Base-by-base conservation (phyloP, 2,888 invertebrate species). In the Caenorhabditis panamensis region DNA sequence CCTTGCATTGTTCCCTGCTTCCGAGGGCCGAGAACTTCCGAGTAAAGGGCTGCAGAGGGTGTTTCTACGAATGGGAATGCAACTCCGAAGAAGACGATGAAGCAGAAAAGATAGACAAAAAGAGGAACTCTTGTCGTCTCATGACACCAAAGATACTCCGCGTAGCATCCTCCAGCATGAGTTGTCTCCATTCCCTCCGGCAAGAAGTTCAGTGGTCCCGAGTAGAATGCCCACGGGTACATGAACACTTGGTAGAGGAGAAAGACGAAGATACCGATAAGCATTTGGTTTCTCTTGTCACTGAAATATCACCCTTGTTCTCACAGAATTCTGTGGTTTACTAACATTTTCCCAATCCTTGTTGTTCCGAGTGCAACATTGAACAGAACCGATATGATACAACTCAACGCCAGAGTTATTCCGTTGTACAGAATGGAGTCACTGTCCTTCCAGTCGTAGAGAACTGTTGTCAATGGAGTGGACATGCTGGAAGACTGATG, bases 391-490 rank as follows among this genome's bases (percentile, higher is more conserved):
- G 84, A 82, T 18, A 84, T 75, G n/a, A 79, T 18, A 26, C 84
- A 84, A 6, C 59, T 41, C 37, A 68, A 73, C 20, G 68, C 66
- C 28, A 82, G 62, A 9, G 79, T 71, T 53, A 85, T 71, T 51
- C 83, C 83, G 53, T 85, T 85, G 82, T 82, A 82, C n/a, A 82
- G 47, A 6, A 83, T 80, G 4, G 84, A 82, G 31, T 83, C 69
- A 28, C 64, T 56, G 47, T 85, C 84, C 28, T 79, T 85, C 85
- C 85, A 85, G 53, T 76, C 80, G 49, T 77, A 85, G 51, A 85
- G 64, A 0, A 76, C 83, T 20, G 82, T 83, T 4, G 82, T 79
- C n/a, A 83, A 24, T 1, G 85, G 85, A 1, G 83, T 82, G 1
- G 83, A 81, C 72, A 85, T 83, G 56, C 84, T 84, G 67, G 51